Evolutionary conservation across 2,888 invertebrate species (phyloP).

Genomic region (Podabrus alpinus): DNA sequence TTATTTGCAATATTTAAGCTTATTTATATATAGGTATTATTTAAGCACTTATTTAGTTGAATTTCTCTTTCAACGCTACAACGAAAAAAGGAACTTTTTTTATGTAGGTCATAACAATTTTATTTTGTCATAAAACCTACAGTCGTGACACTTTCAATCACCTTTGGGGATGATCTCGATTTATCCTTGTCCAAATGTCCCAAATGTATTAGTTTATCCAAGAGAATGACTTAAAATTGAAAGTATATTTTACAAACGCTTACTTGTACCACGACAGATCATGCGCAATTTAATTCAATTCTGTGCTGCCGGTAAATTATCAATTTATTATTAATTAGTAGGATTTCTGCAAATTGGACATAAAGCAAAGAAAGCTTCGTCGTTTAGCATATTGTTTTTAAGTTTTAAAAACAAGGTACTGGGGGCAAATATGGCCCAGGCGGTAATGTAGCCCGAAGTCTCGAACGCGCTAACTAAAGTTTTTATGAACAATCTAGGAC

Average conservation of each 20-base stretch:
- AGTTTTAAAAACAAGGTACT: too few species aligned
- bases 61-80: neutral
- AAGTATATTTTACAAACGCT: neutral
- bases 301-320: too few species aligned
- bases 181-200: slow-evolving; percentile 2
- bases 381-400: too few species aligned
- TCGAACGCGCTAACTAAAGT: too few species aligned
- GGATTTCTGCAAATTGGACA: too few species aligned
- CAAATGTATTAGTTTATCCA: slow-evolving; percentile 1
- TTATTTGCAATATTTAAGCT: neutral
- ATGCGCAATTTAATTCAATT: too few species aligned
- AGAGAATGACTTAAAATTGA: neutral
- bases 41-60: neutral
- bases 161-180: neutral
- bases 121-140: neutral
- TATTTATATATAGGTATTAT: neutral
- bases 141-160: slow-evolving; percentile 4
- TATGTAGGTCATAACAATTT: slow-evolving; percentile 1
- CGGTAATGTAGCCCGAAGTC: too few species aligned
- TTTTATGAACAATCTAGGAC: too few species aligned
- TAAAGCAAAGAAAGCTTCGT: too few species aligned
- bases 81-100: neutral
- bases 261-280: neutral
- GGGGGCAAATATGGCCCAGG: too few species aligned
- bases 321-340: too few species aligned